Evolutionary conservation across 1,140 invertebrate species (phyloP).

Genomic region (Diorhabda carinulata): DNA sequence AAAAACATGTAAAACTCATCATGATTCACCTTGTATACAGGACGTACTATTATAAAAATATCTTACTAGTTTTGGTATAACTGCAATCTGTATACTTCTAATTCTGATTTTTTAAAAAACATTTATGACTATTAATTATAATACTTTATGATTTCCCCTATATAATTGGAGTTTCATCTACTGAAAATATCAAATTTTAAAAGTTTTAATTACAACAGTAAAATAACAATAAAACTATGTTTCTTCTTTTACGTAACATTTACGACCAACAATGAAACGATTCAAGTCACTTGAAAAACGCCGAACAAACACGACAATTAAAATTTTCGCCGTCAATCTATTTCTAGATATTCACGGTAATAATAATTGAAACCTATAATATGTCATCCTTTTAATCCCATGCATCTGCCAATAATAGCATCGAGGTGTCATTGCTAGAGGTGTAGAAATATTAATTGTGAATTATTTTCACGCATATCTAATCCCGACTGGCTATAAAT

Average conservation of each 20-base stretch:
- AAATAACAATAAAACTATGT: too few relatives aligned
- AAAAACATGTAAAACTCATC: too few relatives aligned
- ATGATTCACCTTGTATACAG: too few relatives aligned
- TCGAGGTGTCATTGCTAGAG: constrained; percentile 6
- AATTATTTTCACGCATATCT: constrained; percentile 22
- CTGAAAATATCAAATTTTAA: too few relatives aligned
- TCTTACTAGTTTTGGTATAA: too few relatives aligned
- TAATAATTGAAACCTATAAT: not conserved
- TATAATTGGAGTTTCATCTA: too few relatives aligned
- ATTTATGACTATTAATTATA: too few relatives aligned
- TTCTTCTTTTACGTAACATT: not conserved
- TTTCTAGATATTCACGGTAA: not conserved
- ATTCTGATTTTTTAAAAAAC: too few relatives aligned
- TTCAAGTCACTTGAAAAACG: not conserved
- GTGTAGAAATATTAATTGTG: constrained; percentile 23
- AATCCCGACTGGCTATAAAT: constrained; percentile 21
- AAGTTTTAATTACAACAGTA: too few relatives aligned
- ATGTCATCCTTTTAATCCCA: not conserved
- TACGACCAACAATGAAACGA: not conserved
- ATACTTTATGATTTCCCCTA: too few relatives aligned
- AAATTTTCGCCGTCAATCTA: not conserved
- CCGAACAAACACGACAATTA: not conserved
- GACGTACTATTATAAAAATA: too few relatives aligned
- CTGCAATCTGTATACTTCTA: too few relatives aligned
- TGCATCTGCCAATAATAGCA: constrained; percentile 22